Conservation (phyloP, 2,888 invertebrate genomes). For the Meteorus cinctellus region DNA sequence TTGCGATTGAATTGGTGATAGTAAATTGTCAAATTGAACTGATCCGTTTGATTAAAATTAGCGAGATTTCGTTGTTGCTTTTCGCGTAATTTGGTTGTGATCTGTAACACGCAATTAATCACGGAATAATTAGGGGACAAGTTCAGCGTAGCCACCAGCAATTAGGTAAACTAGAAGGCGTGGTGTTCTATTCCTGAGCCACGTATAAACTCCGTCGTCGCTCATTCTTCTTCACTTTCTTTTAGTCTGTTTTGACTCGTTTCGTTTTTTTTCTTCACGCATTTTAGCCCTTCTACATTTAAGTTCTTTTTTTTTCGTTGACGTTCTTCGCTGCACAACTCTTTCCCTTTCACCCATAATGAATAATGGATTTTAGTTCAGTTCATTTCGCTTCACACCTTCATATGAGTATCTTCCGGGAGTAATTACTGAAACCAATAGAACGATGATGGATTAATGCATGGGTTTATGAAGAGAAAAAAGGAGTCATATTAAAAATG, state of each 20-base stretch:
- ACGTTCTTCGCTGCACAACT: background rate
- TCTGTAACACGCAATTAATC: conserved; percentile 62
- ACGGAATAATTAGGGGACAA: conserved; percentile 72
- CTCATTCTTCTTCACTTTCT: conserved; percentile 38
- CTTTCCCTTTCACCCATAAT: conserved; percentile 6
- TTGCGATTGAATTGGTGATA: background rate
- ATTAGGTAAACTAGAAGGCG: conserved; percentile 72
- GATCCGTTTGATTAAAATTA: conserved; percentile 60
- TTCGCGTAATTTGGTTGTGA: conserved; percentile 54
- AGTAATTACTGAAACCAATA: conserved; percentile 36
- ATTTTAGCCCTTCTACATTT: background rate
- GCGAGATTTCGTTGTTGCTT: conserved; percentile 64
- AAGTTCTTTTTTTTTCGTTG: background rate
- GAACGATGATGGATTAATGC: conserved; percentile 9
- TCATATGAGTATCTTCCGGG: conserved; percentile 33
- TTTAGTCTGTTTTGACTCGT: conserved; percentile 11
- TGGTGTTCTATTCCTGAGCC: conserved; percentile 69
- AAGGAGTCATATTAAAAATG: conserved; percentile 1
- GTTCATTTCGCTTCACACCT: background rate
- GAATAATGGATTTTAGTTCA: conserved; percentile 10
- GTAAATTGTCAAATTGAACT: background rate
- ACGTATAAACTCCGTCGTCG: conserved; percentile 49
- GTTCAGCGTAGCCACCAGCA: conserved; percentile 67
- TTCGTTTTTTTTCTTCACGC: conserved; percentile 9
- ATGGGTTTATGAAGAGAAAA: background rate